Percentiles rank a stretch among this genome's conserved stretches.
phyloP scores from a whole-genome alignment of 23 tunicate genomes.

The Styela plicata region DNA sequence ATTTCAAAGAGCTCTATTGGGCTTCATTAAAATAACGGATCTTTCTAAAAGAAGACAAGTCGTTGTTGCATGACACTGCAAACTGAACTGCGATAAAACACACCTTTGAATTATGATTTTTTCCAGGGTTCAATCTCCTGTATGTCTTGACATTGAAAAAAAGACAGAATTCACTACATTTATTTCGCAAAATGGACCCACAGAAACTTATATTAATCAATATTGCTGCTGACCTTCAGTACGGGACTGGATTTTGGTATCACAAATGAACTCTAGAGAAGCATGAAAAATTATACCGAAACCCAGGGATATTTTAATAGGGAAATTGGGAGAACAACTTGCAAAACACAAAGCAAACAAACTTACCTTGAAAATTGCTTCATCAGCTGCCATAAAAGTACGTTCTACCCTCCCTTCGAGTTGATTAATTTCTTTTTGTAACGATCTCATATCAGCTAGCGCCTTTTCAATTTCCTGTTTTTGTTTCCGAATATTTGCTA shows the following conservation, averaged over 20 bases:
- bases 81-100: too few relatives aligned
- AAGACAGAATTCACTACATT: too few relatives aligned
- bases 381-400: conserved; percentile 80
- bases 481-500: conserved; percentile 88
- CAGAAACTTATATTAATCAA: background rate
- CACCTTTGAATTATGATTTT: too few relatives aligned
- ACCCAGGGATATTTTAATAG: background rate
- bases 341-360: background rate
- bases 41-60: too few relatives aligned
- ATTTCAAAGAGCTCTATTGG: too few relatives aligned
- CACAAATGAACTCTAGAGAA: background rate
- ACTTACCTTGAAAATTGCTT: conserved; percentile 66
- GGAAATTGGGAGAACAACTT: background rate
- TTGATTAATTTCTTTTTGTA: conserved; percentile 76
- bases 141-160: too few relatives aligned
- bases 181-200: too few relatives aligned
- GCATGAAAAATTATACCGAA: background rate
- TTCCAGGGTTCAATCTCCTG: too few relatives aligned
- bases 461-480: conserved; percentile 57
- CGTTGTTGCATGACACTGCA: too few relatives aligned
- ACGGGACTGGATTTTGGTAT: too few relatives aligned
- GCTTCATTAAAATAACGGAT: too few relatives aligned
- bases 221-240: background rate
- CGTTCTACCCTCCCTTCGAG: conserved; percentile 65
- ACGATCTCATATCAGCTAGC: conserved; percentile 41